Conservation (phyloP, 2,888 invertebrate species). For the Drosophila neutralis region DNA sequence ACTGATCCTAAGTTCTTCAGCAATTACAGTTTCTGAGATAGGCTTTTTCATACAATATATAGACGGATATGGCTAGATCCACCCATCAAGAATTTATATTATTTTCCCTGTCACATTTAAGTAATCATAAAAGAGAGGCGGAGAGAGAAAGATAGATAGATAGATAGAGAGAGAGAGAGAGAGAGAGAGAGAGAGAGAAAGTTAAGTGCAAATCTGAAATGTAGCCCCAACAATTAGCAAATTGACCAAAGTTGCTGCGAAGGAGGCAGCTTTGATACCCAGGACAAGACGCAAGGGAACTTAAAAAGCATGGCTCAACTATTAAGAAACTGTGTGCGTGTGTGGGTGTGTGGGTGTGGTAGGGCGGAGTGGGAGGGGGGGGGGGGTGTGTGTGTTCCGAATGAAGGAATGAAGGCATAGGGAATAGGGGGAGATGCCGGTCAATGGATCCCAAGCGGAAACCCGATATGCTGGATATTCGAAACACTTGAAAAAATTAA, state of each 20-base stretch:
- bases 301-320: slow-evolving; percentile 59
- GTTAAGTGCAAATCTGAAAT: slow-evolving; percentile 12
- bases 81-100: no score
- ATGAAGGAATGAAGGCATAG: neutral
- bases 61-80: neutral
- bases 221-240: slow-evolving; percentile 33
- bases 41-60: neutral
- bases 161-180: neutral
- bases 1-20: neutral
- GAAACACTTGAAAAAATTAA: slow-evolving; percentile 30
- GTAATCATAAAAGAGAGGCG: neutral
- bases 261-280: slow-evolving; percentile 30
- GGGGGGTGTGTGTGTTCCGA: no score
- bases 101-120: neutral
- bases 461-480: slow-evolving; percentile 47
- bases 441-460: slow-evolving; percentile 53
- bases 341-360: neutral
- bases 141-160: neutral
- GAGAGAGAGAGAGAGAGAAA: neutral
- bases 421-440: neutral
- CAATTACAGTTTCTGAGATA: neutral
- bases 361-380: neutral
- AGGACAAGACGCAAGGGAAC: slow-evolving; percentile 44
- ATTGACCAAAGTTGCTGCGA: slow-evolving; percentile 7
- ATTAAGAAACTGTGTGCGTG: slow-evolving; percentile 41